Conservation (phyloP, 1,140 invertebrate genomes). For the Drosophila azteca region DNA sequence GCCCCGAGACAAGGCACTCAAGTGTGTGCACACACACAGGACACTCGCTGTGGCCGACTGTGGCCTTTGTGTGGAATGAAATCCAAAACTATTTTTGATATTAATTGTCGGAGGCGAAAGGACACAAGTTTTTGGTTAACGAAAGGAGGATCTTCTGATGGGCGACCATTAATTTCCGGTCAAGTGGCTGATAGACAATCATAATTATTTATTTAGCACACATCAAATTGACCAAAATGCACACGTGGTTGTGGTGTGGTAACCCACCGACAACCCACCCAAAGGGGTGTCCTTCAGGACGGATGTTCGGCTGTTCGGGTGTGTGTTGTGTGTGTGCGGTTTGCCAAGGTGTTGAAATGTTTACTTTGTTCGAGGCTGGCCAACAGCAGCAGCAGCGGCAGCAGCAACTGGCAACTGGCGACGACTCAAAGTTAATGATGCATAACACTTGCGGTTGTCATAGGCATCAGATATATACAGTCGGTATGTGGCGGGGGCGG, state of each 20-base stretch:
- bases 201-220: constrained; percentile 80
- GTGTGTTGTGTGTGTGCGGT: constrained; percentile 63
- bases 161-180: constrained; percentile 73
- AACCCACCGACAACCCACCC: too few species aligned
- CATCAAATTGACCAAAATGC: constrained; percentile 76
- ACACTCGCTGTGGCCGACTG: neutral
- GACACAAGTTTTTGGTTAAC: too few species aligned
- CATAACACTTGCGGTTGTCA: constrained; percentile 68
- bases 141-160: too few species aligned
- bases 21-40: constrained; percentile 66
- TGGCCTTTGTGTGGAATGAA: constrained; percentile 38
- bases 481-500: too few species aligned
- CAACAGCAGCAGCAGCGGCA: neutral
- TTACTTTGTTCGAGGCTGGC: constrained; percentile 62
- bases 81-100: constrained; percentile 76
- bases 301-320: neutral
- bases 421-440: constrained; percentile 75
- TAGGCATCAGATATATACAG: constrained; percentile 11
- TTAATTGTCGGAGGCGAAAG: constrained; percentile 65
- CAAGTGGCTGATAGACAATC: constrained; percentile 77
- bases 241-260: constrained; percentile 60
- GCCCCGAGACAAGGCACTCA: constrained; percentile 57
- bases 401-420: constrained; percentile 44
- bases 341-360: constrained; percentile 76
- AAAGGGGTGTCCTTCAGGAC: constrained; percentile 1